Conservation (phyloP, 2,113 vertebrate genomes). For the Lophius piscatorius region DNA sequence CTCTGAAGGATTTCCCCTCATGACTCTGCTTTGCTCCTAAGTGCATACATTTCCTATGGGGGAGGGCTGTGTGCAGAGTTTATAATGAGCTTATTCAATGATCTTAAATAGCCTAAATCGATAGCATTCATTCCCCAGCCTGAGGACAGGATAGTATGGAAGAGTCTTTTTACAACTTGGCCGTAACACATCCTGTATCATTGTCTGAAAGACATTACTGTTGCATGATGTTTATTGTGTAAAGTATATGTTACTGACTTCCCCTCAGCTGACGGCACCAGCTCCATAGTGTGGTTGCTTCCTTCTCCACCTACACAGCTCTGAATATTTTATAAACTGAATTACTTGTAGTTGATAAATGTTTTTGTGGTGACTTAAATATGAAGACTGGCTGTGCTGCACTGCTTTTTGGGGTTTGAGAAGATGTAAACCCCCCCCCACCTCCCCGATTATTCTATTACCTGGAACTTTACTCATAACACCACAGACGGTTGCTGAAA, state of each 20-base stretch:
- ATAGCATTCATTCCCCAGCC: no score
- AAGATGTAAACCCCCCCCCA: no score
- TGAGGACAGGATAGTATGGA: no score
- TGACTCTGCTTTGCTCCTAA: no score
- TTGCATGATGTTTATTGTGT: background rate
- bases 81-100: no score
- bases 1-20: no score
- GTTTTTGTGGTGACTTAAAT: background rate
- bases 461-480: background rate
- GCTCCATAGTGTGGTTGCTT: background rate
- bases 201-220: background rate
- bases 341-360: background rate
- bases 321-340: constrained; percentile 4
- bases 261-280: background rate
- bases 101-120: no score
- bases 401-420: background rate
- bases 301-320: background rate
- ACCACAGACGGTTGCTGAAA: background rate
- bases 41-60: no score
- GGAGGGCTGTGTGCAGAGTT: no score
- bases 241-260: background rate
- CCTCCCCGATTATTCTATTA: no score
- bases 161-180: no score
- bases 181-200: no score
- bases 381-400: background rate